phyloP scores from a whole-genome alignment of 2,888 invertebrate species.

The Andrena haemorrhoa region DNA sequence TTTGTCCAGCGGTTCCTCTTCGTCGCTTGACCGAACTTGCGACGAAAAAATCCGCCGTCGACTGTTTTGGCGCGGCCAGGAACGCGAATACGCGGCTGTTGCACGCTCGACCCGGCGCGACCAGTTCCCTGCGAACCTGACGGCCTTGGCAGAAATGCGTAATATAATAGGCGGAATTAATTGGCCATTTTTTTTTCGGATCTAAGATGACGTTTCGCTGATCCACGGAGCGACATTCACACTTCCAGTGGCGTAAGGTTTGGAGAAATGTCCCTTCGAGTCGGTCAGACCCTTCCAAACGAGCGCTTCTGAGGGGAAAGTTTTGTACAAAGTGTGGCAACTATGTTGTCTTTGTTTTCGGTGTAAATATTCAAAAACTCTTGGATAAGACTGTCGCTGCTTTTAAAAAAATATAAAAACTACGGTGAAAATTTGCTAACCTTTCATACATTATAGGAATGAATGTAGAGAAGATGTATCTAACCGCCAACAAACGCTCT shows the following conservation, averaged over 20 bases:
- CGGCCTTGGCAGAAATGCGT: conserved; percentile 63
- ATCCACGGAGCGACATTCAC: conserved; percentile 1
- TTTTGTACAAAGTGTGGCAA: no score
- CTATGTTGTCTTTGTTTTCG: background rate
- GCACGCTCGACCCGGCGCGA: conserved; percentile 43
- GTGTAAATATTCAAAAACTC: no score
- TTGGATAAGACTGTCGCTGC: no score
- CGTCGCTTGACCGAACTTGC: conserved; percentile 12
- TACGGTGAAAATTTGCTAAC: no score
- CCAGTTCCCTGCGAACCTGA: conserved; percentile 57
- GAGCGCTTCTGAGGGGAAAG: no score
- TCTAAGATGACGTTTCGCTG: conserved; percentile 41
- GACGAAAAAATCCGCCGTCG: conserved; percentile 4
- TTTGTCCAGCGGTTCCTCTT: conserved; percentile 23
- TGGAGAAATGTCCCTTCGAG: no score
- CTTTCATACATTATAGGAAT: no score
- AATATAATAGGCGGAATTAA: conserved; percentile 69
- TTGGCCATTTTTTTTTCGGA: conserved; percentile 43
- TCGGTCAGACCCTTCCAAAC: no score
- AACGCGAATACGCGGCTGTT: conserved; percentile 47
- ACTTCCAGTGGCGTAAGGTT: background rate
- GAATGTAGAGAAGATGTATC: background rate
- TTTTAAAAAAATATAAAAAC: no score
- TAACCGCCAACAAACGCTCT: background rate
- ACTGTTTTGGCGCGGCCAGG: conserved; percentile 32